Base-by-base conservation (phyloP, 2,113 vertebrate genomes). In the Ursus arctos region DNA sequence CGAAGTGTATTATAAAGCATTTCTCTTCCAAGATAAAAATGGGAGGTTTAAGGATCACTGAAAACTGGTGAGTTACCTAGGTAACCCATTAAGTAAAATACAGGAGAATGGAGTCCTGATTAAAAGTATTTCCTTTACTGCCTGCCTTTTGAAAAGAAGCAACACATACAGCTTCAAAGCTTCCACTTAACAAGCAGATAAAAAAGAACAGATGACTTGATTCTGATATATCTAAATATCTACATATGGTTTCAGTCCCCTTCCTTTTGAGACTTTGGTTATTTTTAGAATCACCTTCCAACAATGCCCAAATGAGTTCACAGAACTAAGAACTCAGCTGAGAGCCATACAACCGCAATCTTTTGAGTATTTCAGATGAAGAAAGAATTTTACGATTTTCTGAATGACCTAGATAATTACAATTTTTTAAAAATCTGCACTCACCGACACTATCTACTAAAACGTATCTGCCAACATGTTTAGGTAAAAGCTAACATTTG, bases 81-180 rank as follows among this genome's bases (percentile, higher is more conserved):
- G 96, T 84, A 97, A 96, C 97, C 49, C 79, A 57, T 84, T 95
- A 98, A 82, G 36, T 90, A 95, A 98, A 97, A 95, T 80, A 96
- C 36, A 55, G 82, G 36, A 96, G 82, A 91, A 95, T 95, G 81
- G 86, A 95, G 93, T 91, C 95, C 67, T 94, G 82, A 91, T 83
- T 95, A n/a, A 69, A 74, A 94, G 53, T 89, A 87, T 84, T 98
- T 95, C 83, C 40, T 95, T 61, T 72, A n/a, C 79, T 81, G 43
- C 79, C 55, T 96, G 79, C 40, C 26, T 96, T 98, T 90, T 94
- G 79, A 97, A 95, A 96, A 96, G 55, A 94, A 36, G 95, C 51
- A 96, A 71, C 19, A 90, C 76, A n/a, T 79, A 86, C 0, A 95
- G 47, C 83, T 96, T 91, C 93, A 97, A 97, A 97, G 86, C 33